phyloP scores from a whole-genome alignment of 2,113 vertebrate genomes.

The Neodontobutis hainanensis region DNA sequence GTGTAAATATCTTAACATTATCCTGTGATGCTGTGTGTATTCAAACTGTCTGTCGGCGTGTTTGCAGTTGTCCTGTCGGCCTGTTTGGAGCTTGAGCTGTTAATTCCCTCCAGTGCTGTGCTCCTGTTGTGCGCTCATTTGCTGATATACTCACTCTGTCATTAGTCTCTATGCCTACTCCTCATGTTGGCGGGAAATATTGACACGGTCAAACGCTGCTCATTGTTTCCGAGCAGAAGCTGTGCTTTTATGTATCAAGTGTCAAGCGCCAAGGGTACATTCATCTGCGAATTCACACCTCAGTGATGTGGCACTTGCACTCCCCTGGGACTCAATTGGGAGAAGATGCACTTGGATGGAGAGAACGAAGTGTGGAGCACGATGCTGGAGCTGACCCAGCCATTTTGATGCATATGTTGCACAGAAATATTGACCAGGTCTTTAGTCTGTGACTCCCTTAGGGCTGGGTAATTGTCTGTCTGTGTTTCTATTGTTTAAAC shows the following conservation, averaged over 20 bases:
- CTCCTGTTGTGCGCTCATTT: slow-evolving; percentile 68
- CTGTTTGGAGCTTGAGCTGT: slow-evolving; percentile 70
- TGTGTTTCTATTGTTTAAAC: slow-evolving; percentile 79
- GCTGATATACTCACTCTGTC: slow-evolving; percentile 63
- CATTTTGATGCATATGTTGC: slow-evolving; percentile 75
- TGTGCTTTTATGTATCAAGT: slow-evolving; percentile 64
- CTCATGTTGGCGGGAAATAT: slow-evolving; percentile 71
- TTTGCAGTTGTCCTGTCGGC: slow-evolving; percentile 69
- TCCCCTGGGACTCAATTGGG: slow-evolving; percentile 54
- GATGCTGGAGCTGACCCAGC: slow-evolving; percentile 66
- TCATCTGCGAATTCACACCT: slow-evolving; percentile 66
- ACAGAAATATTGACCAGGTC: slow-evolving; percentile 79
- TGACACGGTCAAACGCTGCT: slow-evolving; percentile 64
- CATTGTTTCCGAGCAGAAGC: slow-evolving; percentile 56
- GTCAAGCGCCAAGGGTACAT: slow-evolving; percentile 65
- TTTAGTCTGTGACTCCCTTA: slow-evolving; percentile 75
- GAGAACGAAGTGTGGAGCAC: slow-evolving; percentile 31
- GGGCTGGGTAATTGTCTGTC: slow-evolving; percentile 77
- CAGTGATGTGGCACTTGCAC: slow-evolving; percentile 44
- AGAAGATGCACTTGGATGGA: slow-evolving; percentile 55
- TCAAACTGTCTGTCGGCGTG: slow-evolving; percentile 47
- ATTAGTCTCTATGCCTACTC: slow-evolving; percentile 70
- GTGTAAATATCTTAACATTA: slow-evolving; percentile 11
- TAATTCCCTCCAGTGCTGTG: slow-evolving; percentile 59
- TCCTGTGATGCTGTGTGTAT: slow-evolving; percentile 6